phyloP scores from a whole-genome alignment of 1,140 invertebrate genomes.

The Coelopa frigida region DNA sequence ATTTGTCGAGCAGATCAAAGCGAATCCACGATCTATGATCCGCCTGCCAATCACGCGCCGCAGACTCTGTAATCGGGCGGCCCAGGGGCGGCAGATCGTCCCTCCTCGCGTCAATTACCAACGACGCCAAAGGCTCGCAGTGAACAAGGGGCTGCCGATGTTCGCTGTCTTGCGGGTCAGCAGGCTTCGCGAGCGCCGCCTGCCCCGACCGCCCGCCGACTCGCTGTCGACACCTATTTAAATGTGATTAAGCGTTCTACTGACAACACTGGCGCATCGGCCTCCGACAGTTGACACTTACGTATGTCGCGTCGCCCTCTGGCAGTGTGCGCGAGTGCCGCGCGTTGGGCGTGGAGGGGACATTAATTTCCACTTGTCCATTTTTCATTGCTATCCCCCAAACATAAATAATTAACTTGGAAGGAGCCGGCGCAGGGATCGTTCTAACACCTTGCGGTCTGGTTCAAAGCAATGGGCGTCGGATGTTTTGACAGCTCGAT shows the following conservation, averaged over 20 bases:
- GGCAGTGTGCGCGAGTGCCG: not conserved
- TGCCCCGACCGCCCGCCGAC: conserved; percentile 3
- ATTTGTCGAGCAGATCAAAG: too few species aligned
- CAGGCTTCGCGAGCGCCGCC: conserved; percentile 2
- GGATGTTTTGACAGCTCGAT: conserved; percentile 7
- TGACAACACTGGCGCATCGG: conserved; percentile 4
- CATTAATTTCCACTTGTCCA: not conserved
- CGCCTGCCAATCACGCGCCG: too few species aligned
- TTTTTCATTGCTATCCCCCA: not conserved
- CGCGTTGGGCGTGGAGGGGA: not conserved
- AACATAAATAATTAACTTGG: conserved; percentile 5
- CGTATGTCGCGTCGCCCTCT: not conserved
- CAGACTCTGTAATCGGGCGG: too few species aligned
- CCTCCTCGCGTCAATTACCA: too few species aligned
- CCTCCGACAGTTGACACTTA: conserved; percentile 2
- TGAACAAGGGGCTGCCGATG: too few species aligned
- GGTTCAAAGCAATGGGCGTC: conserved; percentile 4
- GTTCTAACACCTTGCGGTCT: conserved; percentile 11
- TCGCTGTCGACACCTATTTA: conserved; percentile 11
- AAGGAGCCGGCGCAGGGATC: conserved; percentile 2
- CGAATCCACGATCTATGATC: too few species aligned
- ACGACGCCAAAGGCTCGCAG: too few species aligned
- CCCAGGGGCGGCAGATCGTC: too few species aligned
- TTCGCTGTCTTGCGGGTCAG: too few species aligned
- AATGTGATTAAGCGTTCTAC: conserved; percentile 10